Evolutionary conservation across 2,113 vertebrate genomes (phyloP), one percentile per base, ranked within the genome.

Genomic region (Psammodynastes pulverulentus): DNA sequence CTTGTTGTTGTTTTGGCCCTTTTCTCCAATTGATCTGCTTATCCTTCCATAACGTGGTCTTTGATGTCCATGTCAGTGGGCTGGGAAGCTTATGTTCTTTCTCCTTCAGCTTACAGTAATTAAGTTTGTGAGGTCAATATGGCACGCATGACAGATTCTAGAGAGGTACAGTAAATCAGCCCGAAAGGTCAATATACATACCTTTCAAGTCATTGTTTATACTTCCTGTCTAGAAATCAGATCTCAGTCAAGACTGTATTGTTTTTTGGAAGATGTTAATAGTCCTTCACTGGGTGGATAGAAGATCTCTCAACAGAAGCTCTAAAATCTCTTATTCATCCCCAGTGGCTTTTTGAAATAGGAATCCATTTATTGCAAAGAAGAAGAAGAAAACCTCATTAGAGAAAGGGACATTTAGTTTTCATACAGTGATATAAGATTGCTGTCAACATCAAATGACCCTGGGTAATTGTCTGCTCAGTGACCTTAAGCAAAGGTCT

Each of bases 151-250:
- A 94, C 87, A 95, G 94, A 92, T 94, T 95, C 87, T 93, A 94
- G 94, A 87, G 92, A 92, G 93, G 79, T 92, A 91, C 95, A 89
- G 56, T 92, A 96, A 95, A 95, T 95, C 93, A 96, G 54, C 79
- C 56, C 72, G 43, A 86, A 96, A 90, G 88, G 90, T 93, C 53
- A 94, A 29, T 62, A 90, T 52, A 45, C 89, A 84, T 19, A 95
- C 86, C 93, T 96, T 96, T 96, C 92, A 92, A 95, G 93, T 91
- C 49, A 91, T 92, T 95, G 93, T 95, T 95, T 96, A 92, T 89
- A 92, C 85, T 95, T 96, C 91, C 95, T 95, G 91, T 79, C 92
- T 94, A 43, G 94, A 96, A 96, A 93, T 93, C 93, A 93, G 86
- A 94, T 93, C 93, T 86, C 45, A 89, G 56, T 54, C 45, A 94